A percentile compares a stretch with the other conserved stretches of the same genome.
Conservation (phyloP, 2,888 invertebrate genomes). For the Machimus rusticus region DNA sequence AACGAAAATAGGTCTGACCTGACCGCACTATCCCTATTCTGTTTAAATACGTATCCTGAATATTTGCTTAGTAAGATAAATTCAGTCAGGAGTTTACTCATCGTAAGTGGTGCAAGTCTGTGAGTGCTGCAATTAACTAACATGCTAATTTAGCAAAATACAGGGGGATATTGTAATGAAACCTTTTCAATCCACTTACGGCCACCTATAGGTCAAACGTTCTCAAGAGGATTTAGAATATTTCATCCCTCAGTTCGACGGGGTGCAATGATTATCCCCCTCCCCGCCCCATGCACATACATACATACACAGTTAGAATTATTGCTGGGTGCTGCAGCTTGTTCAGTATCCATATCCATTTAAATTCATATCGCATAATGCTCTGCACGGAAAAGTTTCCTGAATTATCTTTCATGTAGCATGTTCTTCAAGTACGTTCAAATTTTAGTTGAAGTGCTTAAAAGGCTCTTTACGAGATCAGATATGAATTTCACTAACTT, state of each 20-base stretch:
- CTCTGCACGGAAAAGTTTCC: not conserved
- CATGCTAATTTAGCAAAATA: not conserved
- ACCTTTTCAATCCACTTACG: not conserved
- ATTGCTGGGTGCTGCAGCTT: not conserved
- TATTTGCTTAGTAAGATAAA: not conserved
- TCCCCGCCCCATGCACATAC: not conserved
- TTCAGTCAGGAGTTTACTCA: not conserved
- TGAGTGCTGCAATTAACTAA: conserved; percentile 1
- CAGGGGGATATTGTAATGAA: not conserved
- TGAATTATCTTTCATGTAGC: conserved; percentile 14
- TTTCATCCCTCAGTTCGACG: not conserved
- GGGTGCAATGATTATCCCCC: not conserved
- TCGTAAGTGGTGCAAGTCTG: not conserved
- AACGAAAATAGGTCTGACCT: not conserved
- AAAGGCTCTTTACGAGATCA: conserved; percentile 10
- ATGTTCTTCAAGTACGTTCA: conserved; percentile 4
- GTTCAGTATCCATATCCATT: not conserved
- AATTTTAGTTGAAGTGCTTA: conserved; percentile 4
- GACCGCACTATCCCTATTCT: not conserved
- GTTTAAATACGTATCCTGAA: not conserved
- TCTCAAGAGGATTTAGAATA: not conserved
- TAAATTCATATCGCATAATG: conserved; percentile 4
- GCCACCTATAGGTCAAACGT: not conserved
- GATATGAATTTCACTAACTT: not conserved
- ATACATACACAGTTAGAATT: not conserved